Conservation (phyloP, 2,113 vertebrate genomes). For the Recurvirostra avosetta region DNA sequence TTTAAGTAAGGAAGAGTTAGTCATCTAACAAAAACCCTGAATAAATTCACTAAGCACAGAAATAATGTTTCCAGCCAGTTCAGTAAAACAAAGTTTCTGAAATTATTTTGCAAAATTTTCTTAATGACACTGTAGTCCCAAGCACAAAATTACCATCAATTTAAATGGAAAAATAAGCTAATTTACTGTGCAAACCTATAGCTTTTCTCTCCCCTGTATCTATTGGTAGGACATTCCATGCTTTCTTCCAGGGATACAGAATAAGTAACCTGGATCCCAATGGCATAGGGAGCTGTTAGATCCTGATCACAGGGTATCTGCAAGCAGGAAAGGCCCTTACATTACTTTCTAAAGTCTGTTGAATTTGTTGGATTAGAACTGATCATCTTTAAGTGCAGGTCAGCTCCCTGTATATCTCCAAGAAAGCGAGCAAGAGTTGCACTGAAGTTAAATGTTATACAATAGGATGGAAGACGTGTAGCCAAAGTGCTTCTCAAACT, state of each 20-base stretch:
- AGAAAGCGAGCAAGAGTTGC: not conserved
- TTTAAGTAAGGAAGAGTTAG: rapidly evolving
- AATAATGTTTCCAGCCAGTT: not conserved
- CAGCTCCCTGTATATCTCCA: not conserved
- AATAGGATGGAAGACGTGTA: not conserved
- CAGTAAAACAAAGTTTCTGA: not conserved
- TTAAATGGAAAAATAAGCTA: not conserved
- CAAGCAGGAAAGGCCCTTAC: not conserved
- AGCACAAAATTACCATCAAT: not conserved
- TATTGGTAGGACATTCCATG: not conserved
- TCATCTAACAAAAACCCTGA: not conserved
- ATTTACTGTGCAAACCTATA: not conserved
- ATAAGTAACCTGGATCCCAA: not conserved
- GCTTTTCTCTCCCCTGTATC: not conserved
- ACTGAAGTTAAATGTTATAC: not conserved
- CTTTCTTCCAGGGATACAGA: not conserved
- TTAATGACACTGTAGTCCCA: not conserved
- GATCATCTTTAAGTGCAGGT: not conserved
- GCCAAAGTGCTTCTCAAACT: constrained; percentile 28
- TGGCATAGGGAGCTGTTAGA: not conserved
- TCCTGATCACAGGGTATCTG: not conserved
- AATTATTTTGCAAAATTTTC: not conserved
- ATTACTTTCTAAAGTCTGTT: not conserved
- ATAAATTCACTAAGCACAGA: not conserved
- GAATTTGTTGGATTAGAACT: not conserved